Conservation (phyloP, 2,888 invertebrate genomes). For the Scaptomyza flava region DNA sequence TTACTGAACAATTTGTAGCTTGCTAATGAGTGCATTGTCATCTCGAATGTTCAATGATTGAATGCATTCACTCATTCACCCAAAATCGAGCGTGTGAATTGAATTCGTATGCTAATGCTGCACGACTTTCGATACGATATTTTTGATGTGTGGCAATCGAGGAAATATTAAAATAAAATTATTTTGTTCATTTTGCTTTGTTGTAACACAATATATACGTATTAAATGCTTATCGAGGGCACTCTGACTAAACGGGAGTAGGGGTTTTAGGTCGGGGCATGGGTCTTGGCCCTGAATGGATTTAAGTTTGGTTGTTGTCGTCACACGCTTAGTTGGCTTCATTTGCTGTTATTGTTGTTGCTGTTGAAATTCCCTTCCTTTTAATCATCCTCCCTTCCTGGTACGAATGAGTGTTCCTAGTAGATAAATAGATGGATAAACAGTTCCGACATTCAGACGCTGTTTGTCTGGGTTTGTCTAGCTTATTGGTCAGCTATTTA, state of each 20-base stretch:
- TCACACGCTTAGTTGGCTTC: constrained; percentile 77
- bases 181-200: constrained; percentile 25
- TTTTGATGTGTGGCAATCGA: constrained; percentile 64
- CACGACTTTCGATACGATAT: constrained; percentile 40
- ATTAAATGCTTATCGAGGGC: background rate
- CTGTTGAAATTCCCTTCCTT: background rate
- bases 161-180: constrained; percentile 57
- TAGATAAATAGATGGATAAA: constrained; percentile 69
- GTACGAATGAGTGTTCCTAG: constrained; percentile 11
- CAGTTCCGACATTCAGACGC: constrained; percentile 46
- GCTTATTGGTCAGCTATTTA: constrained; percentile 45
- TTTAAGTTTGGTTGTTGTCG: constrained; percentile 30
- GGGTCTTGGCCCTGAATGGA: background rate
- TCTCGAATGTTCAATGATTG: constrained; percentile 35
- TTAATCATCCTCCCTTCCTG: background rate
- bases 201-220: constrained; percentile 50
- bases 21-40: constrained; percentile 73
- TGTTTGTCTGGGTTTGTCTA: constrained; percentile 49
- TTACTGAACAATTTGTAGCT: constrained; percentile 35
- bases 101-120: constrained; percentile 71
- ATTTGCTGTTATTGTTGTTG: constrained; percentile 25
- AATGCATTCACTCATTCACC: constrained; percentile 52
- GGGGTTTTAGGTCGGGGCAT: background rate
- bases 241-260: constrained; percentile 27
- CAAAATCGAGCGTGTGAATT: constrained; percentile 53